Conservation (phyloP, 2,888 invertebrate species). For the Opisthograptis luteolata region DNA sequence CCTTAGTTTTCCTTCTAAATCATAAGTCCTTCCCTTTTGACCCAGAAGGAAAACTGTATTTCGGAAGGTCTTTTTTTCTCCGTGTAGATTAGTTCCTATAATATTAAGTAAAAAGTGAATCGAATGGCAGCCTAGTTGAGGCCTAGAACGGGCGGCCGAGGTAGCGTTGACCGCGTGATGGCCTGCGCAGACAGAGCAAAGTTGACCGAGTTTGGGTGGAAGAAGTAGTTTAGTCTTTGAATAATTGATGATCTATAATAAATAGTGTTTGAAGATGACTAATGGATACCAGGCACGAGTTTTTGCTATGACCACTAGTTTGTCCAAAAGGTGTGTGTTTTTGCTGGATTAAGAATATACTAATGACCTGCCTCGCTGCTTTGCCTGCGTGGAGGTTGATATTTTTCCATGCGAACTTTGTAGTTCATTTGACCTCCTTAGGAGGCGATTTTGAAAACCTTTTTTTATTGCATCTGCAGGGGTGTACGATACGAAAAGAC, state of each 20-base stretch:
- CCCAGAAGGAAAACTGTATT: no score
- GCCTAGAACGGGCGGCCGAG: constrained; percentile 18
- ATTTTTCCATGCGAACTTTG: no score
- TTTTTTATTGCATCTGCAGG: no score
- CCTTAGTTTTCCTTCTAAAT: no score
- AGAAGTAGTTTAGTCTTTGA: constrained; percentile 12
- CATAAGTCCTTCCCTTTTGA: no score
- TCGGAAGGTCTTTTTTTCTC: no score
- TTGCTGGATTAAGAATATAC: not conserved
- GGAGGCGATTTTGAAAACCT: no score
- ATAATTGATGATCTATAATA: constrained; percentile 17
- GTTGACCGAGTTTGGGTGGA: constrained; percentile 20
- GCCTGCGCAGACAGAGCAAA: constrained; percentile 18
- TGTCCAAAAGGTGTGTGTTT: constrained; percentile 3
- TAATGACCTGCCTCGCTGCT: not conserved
- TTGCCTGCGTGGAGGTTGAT: no score
- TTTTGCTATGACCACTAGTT: constrained; percentile 16
- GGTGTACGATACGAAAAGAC: no score
- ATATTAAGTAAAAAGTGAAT: constrained; percentile 9
- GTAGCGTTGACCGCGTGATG: constrained; percentile 26
- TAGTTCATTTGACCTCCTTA: no score
- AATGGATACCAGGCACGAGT: constrained; percentile 1
- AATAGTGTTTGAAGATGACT: constrained; percentile 17
- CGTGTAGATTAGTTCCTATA: no score
- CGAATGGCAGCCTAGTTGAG: constrained; percentile 8